A percentile compares a stretch with the other conserved stretches of the same genome.
Conservation (phyloP, 2,113 vertebrate species). For the Trochalopteron elliotii region DNA sequence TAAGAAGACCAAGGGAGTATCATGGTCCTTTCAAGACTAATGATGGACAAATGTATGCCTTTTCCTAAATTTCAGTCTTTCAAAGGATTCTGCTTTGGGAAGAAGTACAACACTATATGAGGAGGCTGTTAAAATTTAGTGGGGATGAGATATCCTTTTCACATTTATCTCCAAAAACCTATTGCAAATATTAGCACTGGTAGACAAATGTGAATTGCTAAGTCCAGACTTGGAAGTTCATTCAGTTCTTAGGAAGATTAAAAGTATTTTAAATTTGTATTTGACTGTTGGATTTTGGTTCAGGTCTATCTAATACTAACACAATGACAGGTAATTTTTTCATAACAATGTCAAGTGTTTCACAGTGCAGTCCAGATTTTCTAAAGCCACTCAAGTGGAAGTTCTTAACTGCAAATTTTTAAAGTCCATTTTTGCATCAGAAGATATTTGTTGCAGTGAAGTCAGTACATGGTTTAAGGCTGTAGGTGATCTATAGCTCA, state of each 20-base stretch:
- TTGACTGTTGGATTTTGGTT: neutral
- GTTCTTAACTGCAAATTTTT: neutral
- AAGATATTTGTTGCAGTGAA: neutral
- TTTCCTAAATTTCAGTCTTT: neutral
- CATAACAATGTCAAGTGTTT: neutral
- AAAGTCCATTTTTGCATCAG: neutral
- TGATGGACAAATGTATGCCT: neutral
- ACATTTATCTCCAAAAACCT: neutral
- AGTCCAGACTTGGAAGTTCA: neutral
- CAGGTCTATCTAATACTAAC: neutral
- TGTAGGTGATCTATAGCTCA: neutral
- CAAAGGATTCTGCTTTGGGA: neutral
- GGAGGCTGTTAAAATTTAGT: neutral
- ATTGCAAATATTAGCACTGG: neutral
- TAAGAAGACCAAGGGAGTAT: neutral
- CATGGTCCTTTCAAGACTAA: neutral
- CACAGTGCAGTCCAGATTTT: neutral
- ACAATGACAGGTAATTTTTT: neutral
- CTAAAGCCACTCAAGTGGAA: neutral
- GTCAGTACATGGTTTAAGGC: neutral
- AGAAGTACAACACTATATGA: neutral
- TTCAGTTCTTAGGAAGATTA: neutral
- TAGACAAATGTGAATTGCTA: neutral
- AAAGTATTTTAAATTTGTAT: neutral
- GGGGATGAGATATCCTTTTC: neutral